Evolutionary conservation across 2,113 vertebrate genomes (phyloP).

Genomic region (Mionectes macconnelli): DNA sequence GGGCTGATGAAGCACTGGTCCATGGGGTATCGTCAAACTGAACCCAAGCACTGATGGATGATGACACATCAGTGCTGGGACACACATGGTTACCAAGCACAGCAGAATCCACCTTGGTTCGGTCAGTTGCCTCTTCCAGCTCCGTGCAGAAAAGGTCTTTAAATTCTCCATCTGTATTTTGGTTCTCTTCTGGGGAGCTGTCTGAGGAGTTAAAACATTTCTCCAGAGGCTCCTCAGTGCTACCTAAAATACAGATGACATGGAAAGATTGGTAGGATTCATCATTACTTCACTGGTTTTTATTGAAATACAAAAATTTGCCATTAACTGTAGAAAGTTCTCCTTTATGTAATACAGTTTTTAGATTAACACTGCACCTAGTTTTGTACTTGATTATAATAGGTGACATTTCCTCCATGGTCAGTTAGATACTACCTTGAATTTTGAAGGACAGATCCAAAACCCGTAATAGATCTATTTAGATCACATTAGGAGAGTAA

Average conservation of each 20-base stretch:
- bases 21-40: slow-evolving; percentile 76
- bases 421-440: background rate
- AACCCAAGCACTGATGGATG: slow-evolving; percentile 75
- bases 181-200: slow-evolving; percentile 65
- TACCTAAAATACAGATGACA: slow-evolving; percentile 45
- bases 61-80: slow-evolving; percentile 40
- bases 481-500: background rate
- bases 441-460: background rate
- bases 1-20: slow-evolving; percentile 31
- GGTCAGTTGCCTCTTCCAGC: slow-evolving; percentile 38
- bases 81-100: slow-evolving; percentile 35
- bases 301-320: background rate
- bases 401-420: background rate
- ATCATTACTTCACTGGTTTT: background rate
- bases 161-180: slow-evolving; percentile 31
- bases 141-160: slow-evolving; percentile 43
- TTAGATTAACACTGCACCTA: background rate
- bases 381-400: background rate
- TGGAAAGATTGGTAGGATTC: background rate
- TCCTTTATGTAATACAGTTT: background rate
- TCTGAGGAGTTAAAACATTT: slow-evolving; percentile 66
- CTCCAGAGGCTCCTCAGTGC: slow-evolving; percentile 20
- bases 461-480: background rate
- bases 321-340: background rate
- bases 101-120: slow-evolving; percentile 43